Evolutionary conservation across 2,797 vertebrate species (phyloP), one percentile per base, ranked within the genome.

Genomic region (Choloepus didactylus): DNA sequence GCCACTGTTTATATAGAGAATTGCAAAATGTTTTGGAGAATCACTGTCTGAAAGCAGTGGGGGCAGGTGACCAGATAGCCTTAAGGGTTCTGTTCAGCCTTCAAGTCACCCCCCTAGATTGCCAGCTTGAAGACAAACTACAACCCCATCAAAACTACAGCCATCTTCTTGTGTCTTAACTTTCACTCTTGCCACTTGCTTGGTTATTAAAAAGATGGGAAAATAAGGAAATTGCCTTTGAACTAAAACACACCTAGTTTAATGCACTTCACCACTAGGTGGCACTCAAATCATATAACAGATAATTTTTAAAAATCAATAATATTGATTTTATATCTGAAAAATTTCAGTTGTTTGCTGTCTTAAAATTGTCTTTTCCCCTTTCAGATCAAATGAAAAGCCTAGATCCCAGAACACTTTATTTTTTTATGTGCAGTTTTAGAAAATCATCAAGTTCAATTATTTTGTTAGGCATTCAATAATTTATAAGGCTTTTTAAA

Each of bases 191-290:
- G 56, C 8, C 90, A 76, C 67, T 35, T 35, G 72, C 25, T 86
- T 16, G 16, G 23, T 90, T 85, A 41, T 16, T 60, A 51, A 27
- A 93, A 92, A 85, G 25, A 80, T 44, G 35, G 11, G 56, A 75
- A 85, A 79, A 29, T 18, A 49, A 12, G 29, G 35, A 0, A 84
- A 66, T 46, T 27, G 25, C 11, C 54, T 81, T 75, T 12, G n/a
- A 66, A 44, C 21, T 19, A 49, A 89, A 59, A 67, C 0, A 3
- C 15, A 41, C 4, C 25, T 84, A 35, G 35, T 54, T 54, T 70
- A 84, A 27, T 54, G 60, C 25, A 38, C 5, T 10, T 94, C 10
- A 51, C 97, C 98, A 97, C 98, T 98, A 98, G 98, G 95, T 98
- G 98, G 95, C 97, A 89, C 41, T 96, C 94, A 85, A 97, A 92